Percentiles rank a stretch among this genome's conserved stretches.
phyloP scores from a whole-genome alignment of 2,113 vertebrate genomes.

The Pseudonaja textilis region DNA sequence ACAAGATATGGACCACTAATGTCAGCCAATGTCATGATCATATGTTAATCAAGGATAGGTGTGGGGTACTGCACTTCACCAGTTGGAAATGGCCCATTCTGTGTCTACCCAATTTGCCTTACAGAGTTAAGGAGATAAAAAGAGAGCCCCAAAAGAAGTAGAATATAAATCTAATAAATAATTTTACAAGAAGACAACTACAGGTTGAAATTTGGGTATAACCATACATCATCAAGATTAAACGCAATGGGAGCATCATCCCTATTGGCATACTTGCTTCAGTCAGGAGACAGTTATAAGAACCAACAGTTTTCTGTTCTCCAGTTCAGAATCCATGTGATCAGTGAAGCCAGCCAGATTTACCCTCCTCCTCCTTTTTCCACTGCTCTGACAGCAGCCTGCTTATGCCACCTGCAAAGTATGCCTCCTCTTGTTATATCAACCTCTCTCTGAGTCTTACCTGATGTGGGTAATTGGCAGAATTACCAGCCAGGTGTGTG shows the following conservation, averaged over 20 bases:
- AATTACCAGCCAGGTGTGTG: too few relatives aligned
- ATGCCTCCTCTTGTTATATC: neutral
- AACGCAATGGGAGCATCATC: neutral
- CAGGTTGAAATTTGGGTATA: too few relatives aligned
- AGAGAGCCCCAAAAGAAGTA: too few relatives aligned
- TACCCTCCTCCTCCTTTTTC: neutral
- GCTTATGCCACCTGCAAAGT: neutral
- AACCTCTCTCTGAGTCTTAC: neutral
- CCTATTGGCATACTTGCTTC: neutral
- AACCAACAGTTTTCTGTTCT: neutral
- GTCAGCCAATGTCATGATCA: too few relatives aligned
- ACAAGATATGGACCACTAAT: too few relatives aligned
- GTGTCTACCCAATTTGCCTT: too few relatives aligned
- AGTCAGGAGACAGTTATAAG: neutral
- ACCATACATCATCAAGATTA: neutral
- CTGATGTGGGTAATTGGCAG: neutral
- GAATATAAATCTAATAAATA: too few relatives aligned
- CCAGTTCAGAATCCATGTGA: neutral
- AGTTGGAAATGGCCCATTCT: too few relatives aligned
- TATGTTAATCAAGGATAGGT: too few relatives aligned
- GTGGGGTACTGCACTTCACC: too few relatives aligned
- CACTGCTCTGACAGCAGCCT: neutral
- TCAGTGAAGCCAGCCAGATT: neutral
- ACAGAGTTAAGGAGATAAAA: too few relatives aligned
- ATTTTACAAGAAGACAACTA: too few relatives aligned